Evolutionary conservation across 2,113 vertebrate genomes (phyloP).

Genomic region (Passerina amoena): DNA sequence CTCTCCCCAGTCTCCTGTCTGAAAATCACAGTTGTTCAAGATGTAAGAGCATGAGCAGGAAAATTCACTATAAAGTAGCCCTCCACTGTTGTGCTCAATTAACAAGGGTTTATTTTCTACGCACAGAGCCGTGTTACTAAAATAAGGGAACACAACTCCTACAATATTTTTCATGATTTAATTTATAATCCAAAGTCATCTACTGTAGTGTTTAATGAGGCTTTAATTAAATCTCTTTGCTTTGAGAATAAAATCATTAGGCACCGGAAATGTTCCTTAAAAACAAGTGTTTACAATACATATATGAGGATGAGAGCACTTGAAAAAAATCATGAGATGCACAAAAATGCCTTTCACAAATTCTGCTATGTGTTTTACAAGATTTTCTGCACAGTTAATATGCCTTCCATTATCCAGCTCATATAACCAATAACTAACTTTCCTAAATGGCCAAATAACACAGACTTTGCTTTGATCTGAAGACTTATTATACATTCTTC

Average conservation of each 20-base stretch:
- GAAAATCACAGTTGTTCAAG: conserved; percentile 78
- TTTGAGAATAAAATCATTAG: conserved; percentile 46
- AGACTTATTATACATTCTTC: neutral
- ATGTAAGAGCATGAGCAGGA: conserved; percentile 13
- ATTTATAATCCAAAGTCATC: conserved; percentile 35
- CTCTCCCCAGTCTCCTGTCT: conserved; percentile 99
- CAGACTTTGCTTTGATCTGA: conserved; percentile 4
- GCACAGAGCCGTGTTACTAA: neutral
- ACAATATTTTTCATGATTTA: neutral
- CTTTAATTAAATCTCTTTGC: conserved; percentile 56
- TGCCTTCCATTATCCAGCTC: neutral
- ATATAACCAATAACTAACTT: neutral
- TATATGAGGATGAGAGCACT: neutral
- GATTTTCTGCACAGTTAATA: conserved; percentile 7
- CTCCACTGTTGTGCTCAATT: neutral
- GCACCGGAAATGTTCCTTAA: neutral
- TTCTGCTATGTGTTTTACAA: neutral
- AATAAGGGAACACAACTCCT: neutral
- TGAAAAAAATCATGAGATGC: neutral
- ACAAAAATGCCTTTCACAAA: conserved; percentile 33
- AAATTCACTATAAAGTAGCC: neutral
- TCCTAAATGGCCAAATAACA: conserved; percentile 20
- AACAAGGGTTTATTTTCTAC: conserved; percentile 17
- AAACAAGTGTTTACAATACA: conserved; percentile 36
- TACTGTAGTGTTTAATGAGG: conserved; percentile 23